These are phyloP conservation scores for Choristoneura rosaceana DNA, from an alignment of 2,888 invertebrate genomes.

Conservation along the genomic window DNA sequence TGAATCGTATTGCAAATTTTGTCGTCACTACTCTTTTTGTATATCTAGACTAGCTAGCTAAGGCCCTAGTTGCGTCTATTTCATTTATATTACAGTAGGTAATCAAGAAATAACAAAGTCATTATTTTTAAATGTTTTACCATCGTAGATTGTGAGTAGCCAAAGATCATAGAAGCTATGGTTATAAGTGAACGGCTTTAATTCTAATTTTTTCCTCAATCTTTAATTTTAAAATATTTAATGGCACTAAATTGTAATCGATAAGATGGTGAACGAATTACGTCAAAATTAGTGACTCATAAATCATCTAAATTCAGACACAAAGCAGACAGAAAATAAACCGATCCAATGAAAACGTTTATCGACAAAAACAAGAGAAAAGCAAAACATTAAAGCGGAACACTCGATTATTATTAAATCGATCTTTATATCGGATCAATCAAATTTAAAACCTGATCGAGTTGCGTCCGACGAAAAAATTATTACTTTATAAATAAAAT, in stretches of 20 bases:
- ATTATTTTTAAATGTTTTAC: neutral
- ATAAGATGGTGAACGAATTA: constrained; percentile 49
- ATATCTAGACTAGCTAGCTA: neutral
- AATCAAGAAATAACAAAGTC: neutral
- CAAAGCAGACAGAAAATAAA: constrained; percentile 65
- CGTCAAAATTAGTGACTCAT: constrained; percentile 63
- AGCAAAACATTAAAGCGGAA: constrained; percentile 72
- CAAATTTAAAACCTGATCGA: constrained; percentile 84
- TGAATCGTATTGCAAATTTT: neutral
- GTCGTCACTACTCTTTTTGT: neutral
- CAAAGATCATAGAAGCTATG: neutral
- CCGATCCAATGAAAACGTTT: constrained; percentile 72
- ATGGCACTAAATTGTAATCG: constrained; percentile 45
- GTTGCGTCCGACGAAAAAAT: constrained; percentile 80
- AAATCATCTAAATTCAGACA: constrained; percentile 66
- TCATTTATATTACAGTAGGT: neutral
- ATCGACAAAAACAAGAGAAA: constrained; percentile 75
- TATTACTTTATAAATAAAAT: constrained; percentile 86
- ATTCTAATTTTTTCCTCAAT: constrained; percentile 28
- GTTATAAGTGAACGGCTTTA: constrained; percentile 21
- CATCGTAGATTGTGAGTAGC: neutral
- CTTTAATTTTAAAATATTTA: constrained; percentile 39
- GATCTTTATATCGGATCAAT: constrained; percentile 85
- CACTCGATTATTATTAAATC: constrained; percentile 81
- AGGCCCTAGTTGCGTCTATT: neutral